Percentiles rank a stretch among this genome's conserved stretches.
phyloP scores from a whole-genome alignment of 2,113 vertebrate genomes.

The Haplochromis vanheusdeni region DNA sequence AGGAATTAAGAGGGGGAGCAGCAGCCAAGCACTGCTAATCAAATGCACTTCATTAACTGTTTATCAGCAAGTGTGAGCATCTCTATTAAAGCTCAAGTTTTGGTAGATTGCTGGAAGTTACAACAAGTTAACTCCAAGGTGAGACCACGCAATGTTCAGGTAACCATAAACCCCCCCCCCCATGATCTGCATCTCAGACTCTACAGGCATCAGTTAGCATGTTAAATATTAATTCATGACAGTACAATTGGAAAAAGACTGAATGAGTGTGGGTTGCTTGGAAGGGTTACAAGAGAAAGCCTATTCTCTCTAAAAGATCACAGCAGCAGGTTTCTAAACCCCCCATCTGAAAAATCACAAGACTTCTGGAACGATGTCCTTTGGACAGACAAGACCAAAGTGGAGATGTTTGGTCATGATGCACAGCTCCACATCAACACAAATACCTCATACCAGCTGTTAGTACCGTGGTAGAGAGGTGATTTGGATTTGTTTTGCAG shows the following conservation, averaged over 20 bases:
- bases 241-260: background rate
- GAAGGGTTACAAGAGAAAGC: background rate
- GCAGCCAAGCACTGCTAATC: background rate
- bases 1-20: background rate
- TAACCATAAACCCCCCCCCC: background rate
- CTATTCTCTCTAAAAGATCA: background rate
- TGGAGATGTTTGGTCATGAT: background rate
- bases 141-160: background rate
- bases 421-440: background rate
- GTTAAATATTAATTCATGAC: background rate
- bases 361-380: background rate
- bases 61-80: background rate
- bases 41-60: background rate
- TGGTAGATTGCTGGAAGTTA: background rate
- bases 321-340: background rate
- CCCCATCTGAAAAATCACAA: background rate
- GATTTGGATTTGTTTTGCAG: background rate
- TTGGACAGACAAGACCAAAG: background rate
- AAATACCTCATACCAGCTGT: background rate
- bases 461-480: background rate
- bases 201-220: background rate
- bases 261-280: background rate
- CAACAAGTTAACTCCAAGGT: background rate
- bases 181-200: background rate
- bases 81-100: background rate